Conservation (phyloP, 2,113 vertebrate genomes). For the Pseudopodoces humilis region DNA sequence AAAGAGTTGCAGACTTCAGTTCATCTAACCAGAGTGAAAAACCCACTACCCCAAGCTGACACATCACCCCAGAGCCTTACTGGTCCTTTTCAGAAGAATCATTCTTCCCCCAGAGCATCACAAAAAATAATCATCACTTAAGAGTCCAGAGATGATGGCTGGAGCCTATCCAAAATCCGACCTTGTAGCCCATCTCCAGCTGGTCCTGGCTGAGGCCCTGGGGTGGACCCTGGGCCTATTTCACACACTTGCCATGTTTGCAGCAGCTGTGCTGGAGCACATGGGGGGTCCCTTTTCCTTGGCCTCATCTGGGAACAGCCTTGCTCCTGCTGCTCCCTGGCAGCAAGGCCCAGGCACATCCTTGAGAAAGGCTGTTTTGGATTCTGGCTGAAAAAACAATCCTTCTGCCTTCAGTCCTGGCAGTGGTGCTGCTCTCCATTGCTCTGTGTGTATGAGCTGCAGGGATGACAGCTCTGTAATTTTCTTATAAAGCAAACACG, state of each 20-base stretch:
- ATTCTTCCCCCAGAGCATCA: neutral
- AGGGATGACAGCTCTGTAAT: slow-evolving; percentile 12
- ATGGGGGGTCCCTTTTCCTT: neutral
- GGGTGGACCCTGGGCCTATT: neutral
- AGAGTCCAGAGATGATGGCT: neutral
- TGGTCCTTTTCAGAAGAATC: neutral
- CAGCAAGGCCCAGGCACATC: neutral
- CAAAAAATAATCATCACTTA: neutral
- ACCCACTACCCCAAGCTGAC: neutral
- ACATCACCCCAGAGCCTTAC: neutral
- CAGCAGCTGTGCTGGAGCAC: neutral
- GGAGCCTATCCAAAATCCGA: neutral
- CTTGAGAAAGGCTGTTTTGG: neutral
- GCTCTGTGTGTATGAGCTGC: neutral
- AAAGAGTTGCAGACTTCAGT: neutral
- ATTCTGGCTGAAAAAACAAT: neutral
- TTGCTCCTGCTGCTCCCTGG: neutral
- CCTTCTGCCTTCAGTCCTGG: neutral
- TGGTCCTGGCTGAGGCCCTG: neutral
- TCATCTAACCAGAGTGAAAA: neutral
- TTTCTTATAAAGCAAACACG: neutral
- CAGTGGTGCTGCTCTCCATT: neutral
- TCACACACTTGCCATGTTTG: neutral
- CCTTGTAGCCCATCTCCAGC: neutral
- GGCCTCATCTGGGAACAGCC: neutral